Conservation (phyloP, 2,888 invertebrate species). For the Lithophane ornitopus region DNA sequence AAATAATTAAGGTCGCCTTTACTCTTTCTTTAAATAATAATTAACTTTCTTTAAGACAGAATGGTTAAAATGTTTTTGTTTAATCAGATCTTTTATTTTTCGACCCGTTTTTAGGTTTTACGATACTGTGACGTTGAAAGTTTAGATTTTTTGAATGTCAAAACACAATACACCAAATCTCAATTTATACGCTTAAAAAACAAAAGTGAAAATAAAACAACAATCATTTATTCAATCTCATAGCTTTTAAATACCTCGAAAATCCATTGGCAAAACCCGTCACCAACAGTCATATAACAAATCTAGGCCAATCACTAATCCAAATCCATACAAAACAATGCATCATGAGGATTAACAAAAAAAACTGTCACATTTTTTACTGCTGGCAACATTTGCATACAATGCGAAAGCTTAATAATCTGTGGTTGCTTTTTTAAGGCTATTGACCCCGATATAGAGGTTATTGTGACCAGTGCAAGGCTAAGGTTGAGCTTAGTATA, state of each 20-base stretch:
- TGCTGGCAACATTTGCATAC: slow-evolving; percentile 72
- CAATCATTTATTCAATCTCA: neutral
- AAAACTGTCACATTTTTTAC: slow-evolving; percentile 61
- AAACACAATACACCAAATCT: neutral
- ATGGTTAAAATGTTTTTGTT: slow-evolving; percentile 27
- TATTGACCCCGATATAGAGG: slow-evolving; percentile 65
- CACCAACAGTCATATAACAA: slow-evolving; percentile 39
- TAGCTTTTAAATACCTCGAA: slow-evolving; percentile 10
- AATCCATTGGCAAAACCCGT: slow-evolving; percentile 39
- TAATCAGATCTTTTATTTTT: neutral
- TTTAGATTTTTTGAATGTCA: too few relatives aligned
- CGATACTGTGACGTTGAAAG: neutral
- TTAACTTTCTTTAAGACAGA: slow-evolving; percentile 16
- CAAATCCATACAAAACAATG: slow-evolving; percentile 65
- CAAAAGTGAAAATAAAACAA: neutral
- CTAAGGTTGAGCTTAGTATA: slow-evolving; percentile 47
- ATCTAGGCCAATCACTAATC: slow-evolving; percentile 61
- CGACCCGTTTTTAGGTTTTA: neutral
- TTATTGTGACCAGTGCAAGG: slow-evolving; percentile 65
- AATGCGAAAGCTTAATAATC: slow-evolving; percentile 68
- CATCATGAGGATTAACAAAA: slow-evolving; percentile 55
- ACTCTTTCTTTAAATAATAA: slow-evolving; percentile 34
- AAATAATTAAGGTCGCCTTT: slow-evolving; percentile 47
- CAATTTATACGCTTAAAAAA: neutral
- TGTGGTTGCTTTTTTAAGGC: slow-evolving; percentile 57